Percentiles rank a stretch among this genome's conserved stretches.
phyloP scores from a whole-genome alignment of 2,888 invertebrate genomes.

The Axea sp. region DNA sequence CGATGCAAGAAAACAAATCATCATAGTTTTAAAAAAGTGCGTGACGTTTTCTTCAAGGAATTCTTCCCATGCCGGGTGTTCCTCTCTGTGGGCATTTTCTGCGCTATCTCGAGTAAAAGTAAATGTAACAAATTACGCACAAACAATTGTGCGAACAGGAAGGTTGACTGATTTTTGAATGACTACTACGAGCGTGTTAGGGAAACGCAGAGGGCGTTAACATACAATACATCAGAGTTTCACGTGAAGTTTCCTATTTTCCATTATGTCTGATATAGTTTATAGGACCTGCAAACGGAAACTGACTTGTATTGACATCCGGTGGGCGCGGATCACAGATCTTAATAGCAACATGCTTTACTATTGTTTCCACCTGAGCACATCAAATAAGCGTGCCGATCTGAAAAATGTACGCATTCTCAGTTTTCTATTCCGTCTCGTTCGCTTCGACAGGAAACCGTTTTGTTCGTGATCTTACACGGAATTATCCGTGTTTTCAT shows the following conservation, averaged over 20 bases:
- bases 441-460: slow-evolving; percentile 10
- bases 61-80: slow-evolving; percentile 17
- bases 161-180: slow-evolving; percentile 60
- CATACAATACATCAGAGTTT: slow-evolving; percentile 64
- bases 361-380: slow-evolving; percentile 55
- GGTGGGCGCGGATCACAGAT: slow-evolving; percentile 54
- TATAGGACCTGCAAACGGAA: slow-evolving; percentile 63
- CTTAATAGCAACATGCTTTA: slow-evolving; percentile 32
- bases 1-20: slow-evolving; percentile 9
- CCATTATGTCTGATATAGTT: slow-evolving; percentile 61
- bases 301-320: slow-evolving; percentile 62
- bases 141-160: slow-evolving; percentile 60
- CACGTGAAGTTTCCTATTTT: slow-evolving; percentile 64
- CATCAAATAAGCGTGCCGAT: slow-evolving; percentile 35
- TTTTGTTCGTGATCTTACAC: slow-evolving; percentile 6
- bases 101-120: slow-evolving; percentile 49
- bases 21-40: slow-evolving; percentile 10
- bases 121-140: slow-evolving; percentile 55
- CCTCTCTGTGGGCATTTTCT: slow-evolving; percentile 14
- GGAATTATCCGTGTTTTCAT: too few species aligned
- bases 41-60: slow-evolving; percentile 27
- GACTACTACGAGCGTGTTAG: slow-evolving; percentile 41
- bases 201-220: slow-evolving; percentile 57
- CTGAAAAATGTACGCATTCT: slow-evolving; percentile 14
- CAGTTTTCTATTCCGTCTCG: not conserved